Percentiles rank a stretch among this genome's conserved stretches.
Evolutionary conservation across 2,888 invertebrate species (phyloP).

Genomic region (Limulus polyphemus): DNA sequence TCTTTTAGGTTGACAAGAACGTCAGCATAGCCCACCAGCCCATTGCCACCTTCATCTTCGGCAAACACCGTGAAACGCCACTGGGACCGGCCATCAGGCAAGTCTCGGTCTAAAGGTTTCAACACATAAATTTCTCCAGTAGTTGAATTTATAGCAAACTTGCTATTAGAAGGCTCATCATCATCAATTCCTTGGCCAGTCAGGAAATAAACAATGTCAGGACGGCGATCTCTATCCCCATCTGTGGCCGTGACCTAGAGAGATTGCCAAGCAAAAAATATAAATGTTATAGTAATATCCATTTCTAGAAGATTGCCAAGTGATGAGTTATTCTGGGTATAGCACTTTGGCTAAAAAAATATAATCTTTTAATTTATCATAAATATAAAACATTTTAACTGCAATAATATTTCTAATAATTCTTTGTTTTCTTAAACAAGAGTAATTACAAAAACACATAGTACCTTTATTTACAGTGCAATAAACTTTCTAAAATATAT

Average conservation of each 20-base stretch:
- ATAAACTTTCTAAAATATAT: no score
- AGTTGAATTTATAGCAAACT: conserved; percentile 90
- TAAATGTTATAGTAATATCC: no score
- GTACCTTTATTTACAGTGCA: no score
- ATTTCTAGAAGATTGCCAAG: no score
- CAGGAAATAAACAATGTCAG: conserved; percentile 88
- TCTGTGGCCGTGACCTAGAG: conserved; percentile 83
- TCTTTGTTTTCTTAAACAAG: no score
- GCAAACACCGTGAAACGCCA: conserved; percentile 94
- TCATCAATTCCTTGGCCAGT: conserved; percentile 92
- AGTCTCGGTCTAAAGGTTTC: conserved; percentile 91
- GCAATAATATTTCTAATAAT: no score
- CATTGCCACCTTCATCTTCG: conserved; percentile 80
- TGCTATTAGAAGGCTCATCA: conserved; percentile 85
- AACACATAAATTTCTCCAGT: conserved; percentile 90
- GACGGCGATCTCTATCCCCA: conserved; percentile 86
- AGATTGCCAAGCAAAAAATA: no score
- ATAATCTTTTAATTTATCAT: no score
- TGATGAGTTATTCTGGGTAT: no score
- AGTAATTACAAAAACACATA: no score
- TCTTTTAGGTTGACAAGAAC: conserved; percentile 94
- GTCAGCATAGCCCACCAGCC: conserved; percentile 89
- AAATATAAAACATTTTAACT: no score
- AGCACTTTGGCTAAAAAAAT: no score
- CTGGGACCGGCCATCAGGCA: conserved; percentile 87